Conservation (phyloP, 2,888 invertebrate species). For the Maniola hyperantus region DNA sequence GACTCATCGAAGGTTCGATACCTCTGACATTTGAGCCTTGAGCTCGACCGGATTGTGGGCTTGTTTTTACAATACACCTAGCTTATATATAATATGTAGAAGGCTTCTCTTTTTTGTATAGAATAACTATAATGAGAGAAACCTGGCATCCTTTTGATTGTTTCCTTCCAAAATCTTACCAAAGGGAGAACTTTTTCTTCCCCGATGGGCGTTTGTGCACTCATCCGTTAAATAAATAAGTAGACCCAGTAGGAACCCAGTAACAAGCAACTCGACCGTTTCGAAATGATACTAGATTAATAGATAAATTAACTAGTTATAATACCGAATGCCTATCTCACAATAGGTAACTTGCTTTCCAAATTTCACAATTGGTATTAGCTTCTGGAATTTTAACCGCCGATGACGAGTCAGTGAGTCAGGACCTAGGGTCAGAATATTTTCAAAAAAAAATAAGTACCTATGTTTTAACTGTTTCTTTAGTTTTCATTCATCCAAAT, state of each 20-base stretch:
- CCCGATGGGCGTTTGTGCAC: too few species aligned
- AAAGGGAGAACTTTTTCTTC: too few species aligned
- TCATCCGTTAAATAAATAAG: too few species aligned
- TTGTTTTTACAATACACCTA: slow-evolving; percentile 8
- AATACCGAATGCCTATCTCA: not conserved
- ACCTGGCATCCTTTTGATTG: too few species aligned
- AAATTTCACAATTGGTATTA: not conserved
- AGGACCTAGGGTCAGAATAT: not conserved
- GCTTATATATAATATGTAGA: not conserved
- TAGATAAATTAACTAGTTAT: not conserved
- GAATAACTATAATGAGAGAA: too few species aligned
- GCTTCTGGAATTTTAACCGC: not conserved
- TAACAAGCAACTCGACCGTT: not conserved
- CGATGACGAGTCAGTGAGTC: not conserved
- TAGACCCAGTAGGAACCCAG: too few species aligned
- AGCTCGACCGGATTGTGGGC: slow-evolving; percentile 22
- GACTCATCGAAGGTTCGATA: slow-evolving; percentile 68
- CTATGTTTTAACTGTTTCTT: too few species aligned
- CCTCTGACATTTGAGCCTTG: slow-evolving; percentile 61
- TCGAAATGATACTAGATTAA: not conserved
- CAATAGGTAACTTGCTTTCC: slow-evolving; percentile 4
- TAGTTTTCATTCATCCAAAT: too few species aligned
- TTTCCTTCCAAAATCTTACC: too few species aligned
- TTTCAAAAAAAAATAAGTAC: too few species aligned
- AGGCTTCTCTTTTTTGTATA: not conserved